These are phyloP conservation scores for Cremastinae sp. DNA, from an alignment of 2,888 invertebrate species.

Conservation along the genomic window DNA sequence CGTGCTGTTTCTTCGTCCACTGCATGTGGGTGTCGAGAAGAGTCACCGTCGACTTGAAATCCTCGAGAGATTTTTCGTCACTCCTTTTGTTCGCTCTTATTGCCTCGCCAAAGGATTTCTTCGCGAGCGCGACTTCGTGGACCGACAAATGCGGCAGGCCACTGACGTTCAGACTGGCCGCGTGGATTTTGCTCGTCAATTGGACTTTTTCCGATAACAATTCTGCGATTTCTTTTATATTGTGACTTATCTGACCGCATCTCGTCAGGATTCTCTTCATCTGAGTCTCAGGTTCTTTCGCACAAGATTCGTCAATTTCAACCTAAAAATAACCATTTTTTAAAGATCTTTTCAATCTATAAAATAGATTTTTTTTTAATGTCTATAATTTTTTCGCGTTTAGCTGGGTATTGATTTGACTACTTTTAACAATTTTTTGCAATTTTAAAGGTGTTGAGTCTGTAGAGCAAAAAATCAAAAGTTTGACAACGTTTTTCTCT, in stretches of 20 bases:
- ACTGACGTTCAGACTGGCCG: conserved; percentile 65
- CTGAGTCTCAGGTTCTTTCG: conserved; percentile 21
- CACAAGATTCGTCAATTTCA: conserved; percentile 8
- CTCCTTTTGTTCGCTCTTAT: conserved; percentile 18
- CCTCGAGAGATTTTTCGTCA: conserved; percentile 59
- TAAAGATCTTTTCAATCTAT: no score
- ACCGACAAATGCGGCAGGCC: conserved; percentile 68
- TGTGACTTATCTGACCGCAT: conserved; percentile 65
- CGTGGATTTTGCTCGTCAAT: conserved; percentile 67
- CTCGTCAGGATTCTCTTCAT: conserved; percentile 65
- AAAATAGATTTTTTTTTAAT: no score
- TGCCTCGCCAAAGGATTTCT: conserved; percentile 58
- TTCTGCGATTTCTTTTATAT: conserved; percentile 70
- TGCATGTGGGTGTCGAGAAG: conserved; percentile 66
- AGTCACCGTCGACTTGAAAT: conserved; percentile 62
- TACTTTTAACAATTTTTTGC: no score
- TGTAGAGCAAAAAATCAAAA: no score
- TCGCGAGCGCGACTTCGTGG: conserved; percentile 67
- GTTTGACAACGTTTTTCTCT: no score
- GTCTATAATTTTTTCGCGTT: no score
- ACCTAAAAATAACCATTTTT: conserved; percentile 14
- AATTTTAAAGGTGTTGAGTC: no score
- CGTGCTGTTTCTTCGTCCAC: conserved; percentile 65
- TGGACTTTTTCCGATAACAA: conserved; percentile 66
- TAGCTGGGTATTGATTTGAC: no score